Percentiles rank a stretch among this genome's conserved stretches.
Evolutionary conservation across 2,888 invertebrate genomes (phyloP).

Genomic region (Eubasilissa splendida): DNA sequence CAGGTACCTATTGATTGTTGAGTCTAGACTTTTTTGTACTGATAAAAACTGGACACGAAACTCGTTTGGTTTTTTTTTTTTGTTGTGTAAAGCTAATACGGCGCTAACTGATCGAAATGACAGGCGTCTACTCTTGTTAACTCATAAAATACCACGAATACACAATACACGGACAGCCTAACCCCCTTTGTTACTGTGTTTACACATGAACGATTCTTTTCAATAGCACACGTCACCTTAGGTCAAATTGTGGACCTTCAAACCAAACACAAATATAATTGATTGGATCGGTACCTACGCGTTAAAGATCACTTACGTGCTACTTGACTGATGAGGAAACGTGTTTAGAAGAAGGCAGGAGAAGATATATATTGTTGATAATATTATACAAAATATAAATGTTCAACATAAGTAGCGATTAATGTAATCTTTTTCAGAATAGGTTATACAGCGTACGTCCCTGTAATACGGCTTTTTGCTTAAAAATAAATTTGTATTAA

Average conservation of each 20-base stretch:
- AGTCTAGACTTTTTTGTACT: conserved; percentile 6
- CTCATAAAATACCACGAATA: conserved; percentile 45
- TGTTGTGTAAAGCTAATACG: conserved; percentile 33
- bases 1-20: conserved; percentile 23
- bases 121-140: conserved; percentile 47
- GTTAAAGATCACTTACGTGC: background rate
- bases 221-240: background rate
- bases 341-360: background rate
- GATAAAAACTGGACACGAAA: conserved; percentile 24
- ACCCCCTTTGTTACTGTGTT: conserved; percentile 38
- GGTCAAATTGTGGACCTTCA: conserved; percentile 16
- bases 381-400: too few relatives aligned
- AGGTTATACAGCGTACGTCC: too few relatives aligned
- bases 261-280: background rate
- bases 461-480: too few relatives aligned
- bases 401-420: too few relatives aligned
- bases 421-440: too few relatives aligned
- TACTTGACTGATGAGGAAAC: background rate
- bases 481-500: too few relatives aligned
- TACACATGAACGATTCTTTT: conserved; percentile 31
- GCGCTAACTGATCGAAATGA: conserved; percentile 47
- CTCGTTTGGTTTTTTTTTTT: conserved; percentile 43
- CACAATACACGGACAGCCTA: conserved; percentile 33
- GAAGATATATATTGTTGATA: background rate
- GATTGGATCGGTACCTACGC: conserved; percentile 12